These are phyloP conservation scores for Anadara kagoshimensis DNA, from an alignment of 1,140 invertebrate genomes.

Conservation along the genomic window DNA sequence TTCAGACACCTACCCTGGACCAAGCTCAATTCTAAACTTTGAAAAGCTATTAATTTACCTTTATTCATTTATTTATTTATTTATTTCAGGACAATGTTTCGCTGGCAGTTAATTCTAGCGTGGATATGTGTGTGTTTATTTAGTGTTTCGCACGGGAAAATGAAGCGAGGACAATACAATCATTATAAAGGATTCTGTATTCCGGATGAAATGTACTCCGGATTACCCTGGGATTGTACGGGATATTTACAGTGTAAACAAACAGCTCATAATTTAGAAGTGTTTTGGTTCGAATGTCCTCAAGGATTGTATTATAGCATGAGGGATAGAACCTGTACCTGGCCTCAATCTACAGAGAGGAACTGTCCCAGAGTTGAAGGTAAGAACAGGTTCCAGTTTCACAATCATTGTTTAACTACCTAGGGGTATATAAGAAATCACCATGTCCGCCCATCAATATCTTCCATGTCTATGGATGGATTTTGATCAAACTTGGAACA, in stretches of 20 bases:
- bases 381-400: too few species aligned
- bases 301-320: conserved; percentile 26
- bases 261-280: conserved; percentile 22
- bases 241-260: conserved; percentile 37
- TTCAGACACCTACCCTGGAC: too few species aligned
- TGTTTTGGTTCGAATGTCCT: conserved; percentile 31
- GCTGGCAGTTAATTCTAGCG: not conserved
- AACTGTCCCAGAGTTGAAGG: conserved; percentile 25
- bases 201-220: conserved; percentile 28
- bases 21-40: too few species aligned
- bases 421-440: too few species aligned
- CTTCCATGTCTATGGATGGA: too few species aligned
- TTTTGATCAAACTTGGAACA: too few species aligned
- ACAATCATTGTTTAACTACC: too few species aligned
- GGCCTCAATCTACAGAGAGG: conserved; percentile 14
- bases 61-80: too few species aligned
- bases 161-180: conserved; percentile 28
- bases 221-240: conserved; percentile 35
- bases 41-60: too few species aligned
- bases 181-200: conserved; percentile 30
- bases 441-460: too few species aligned
- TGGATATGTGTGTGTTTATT: conserved; percentile 14
- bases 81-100: conserved; percentile 16
- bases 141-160: conserved; percentile 11
- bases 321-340: conserved; percentile 28